phyloP scores from a whole-genome alignment of 1,140 invertebrate genomes.

The Capitella teleta region DNA sequence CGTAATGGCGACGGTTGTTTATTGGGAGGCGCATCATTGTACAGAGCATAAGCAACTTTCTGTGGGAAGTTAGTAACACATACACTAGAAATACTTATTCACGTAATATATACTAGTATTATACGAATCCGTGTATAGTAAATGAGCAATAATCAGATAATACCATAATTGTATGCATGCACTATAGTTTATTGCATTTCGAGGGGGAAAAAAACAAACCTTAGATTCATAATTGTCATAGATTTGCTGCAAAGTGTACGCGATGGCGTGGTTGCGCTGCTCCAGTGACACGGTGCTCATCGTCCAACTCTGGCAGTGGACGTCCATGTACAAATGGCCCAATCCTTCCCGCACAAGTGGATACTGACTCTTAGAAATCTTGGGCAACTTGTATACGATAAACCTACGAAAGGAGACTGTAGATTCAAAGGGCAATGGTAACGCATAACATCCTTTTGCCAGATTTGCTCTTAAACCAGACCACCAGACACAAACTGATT shows the following conservation, averaged over 20 bases:
- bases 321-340: background rate
- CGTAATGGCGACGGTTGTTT: conserved; percentile 48
- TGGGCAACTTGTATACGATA: background rate
- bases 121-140: too few relatives aligned
- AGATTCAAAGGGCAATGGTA: too few relatives aligned
- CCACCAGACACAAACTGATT: too few relatives aligned
- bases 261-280: background rate
- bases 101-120: too few relatives aligned
- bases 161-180: too few relatives aligned
- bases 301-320: background rate
- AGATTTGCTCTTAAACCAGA: too few relatives aligned
- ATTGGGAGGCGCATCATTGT: conserved; percentile 71
- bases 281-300: background rate
- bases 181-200: too few relatives aligned
- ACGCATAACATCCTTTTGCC: too few relatives aligned
- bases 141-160: too few relatives aligned
- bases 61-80: too few relatives aligned
- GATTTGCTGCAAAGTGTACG: background rate
- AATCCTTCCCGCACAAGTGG: background rate
- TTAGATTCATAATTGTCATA: background rate
- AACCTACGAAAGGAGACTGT: background rate
- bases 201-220: too few relatives aligned
- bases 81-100: too few relatives aligned
- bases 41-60: conserved; percentile 50
- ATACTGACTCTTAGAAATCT: background rate